Evolutionary conservation across 2,113 vertebrate genomes (phyloP).

Genomic region (Zapornia atra): DNA sequence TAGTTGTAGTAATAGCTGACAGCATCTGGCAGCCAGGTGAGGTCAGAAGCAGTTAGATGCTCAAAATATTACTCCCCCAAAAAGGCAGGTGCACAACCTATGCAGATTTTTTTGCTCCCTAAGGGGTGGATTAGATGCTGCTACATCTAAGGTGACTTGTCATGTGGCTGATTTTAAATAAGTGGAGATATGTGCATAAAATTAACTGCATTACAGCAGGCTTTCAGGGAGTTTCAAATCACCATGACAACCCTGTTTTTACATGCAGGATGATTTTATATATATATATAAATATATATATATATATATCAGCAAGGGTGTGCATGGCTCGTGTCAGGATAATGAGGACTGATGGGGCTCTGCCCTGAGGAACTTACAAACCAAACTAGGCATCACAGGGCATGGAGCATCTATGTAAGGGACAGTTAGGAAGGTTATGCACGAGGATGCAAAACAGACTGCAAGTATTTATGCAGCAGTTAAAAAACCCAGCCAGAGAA

Average conservation of each 20-base stretch:
- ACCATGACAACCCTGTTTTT: conserved; percentile 38
- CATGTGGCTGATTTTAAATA: not conserved
- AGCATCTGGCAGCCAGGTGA: conserved; percentile 41
- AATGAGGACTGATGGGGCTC: not conserved
- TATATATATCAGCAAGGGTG: not conserved
- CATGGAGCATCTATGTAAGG: accelerated
- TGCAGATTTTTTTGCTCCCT: not conserved
- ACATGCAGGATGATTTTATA: not conserved
- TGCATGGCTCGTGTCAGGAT: not conserved
- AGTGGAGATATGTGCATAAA: conserved; percentile 5
- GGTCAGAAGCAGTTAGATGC: not conserved
- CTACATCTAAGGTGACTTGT: not conserved
- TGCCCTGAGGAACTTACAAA: not conserved
- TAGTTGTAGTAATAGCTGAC: not conserved
- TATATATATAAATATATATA: not conserved
- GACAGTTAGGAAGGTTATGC: not conserved
- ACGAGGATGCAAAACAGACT: not conserved
- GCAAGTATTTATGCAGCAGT: not conserved
- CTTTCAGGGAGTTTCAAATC: conserved; percentile 32
- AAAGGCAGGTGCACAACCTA: not conserved
- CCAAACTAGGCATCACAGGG: not conserved
- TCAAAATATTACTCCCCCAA: not conserved
- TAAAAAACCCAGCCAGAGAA: not conserved
- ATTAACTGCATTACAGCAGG: conserved; percentile 35
- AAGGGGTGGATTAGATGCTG: not conserved